These are phyloP conservation scores for Musca domestica DNA, from an alignment of 1,140 invertebrate species.

Conservation along the genomic window DNA sequence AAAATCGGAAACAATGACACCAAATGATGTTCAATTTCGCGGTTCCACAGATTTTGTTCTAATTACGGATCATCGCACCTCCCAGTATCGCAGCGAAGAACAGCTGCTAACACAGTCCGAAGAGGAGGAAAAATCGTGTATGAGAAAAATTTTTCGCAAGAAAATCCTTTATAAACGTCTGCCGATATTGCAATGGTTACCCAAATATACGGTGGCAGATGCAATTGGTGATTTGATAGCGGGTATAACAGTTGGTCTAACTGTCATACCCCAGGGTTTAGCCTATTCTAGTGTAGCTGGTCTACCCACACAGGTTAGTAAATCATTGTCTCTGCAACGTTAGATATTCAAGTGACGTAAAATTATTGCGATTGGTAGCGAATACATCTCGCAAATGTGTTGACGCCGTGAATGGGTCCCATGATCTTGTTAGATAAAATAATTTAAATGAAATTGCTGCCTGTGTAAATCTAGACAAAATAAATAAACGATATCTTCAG, in stretches of 20 bases:
- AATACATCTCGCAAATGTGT: not conserved
- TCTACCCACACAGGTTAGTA: constrained; percentile 62
- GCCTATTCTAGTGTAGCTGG: constrained; percentile 84
- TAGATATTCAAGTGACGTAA: too few relatives aligned
- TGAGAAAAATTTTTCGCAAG: constrained; percentile 47
- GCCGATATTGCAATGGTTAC: constrained; percentile 73
- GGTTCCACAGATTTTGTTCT: constrained; percentile 43
- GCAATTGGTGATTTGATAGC: constrained; percentile 75
- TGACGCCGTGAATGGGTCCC: not conserved
- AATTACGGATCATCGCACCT: constrained; percentile 47
- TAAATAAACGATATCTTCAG: too few relatives aligned
- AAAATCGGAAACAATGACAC: constrained; percentile 39
- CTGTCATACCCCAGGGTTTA: constrained; percentile 77
- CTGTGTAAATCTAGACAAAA: too few relatives aligned
- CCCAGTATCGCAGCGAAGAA: constrained; percentile 40
- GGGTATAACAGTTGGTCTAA: constrained; percentile 83
- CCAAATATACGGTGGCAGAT: constrained; percentile 64
- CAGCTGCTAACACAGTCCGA: constrained; percentile 37
- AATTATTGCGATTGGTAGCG: too few relatives aligned
- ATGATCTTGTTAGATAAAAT: too few relatives aligned
- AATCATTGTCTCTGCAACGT: not conserved
- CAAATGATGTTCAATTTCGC: constrained; percentile 39
- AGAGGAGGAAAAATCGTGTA: constrained; percentile 26
- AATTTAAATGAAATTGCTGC: too few relatives aligned
- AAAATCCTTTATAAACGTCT: constrained; percentile 70